Percentiles rank a stretch among this genome's conserved stretches.
These are phyloP conservation scores for Rhingia rostrata DNA, from an alignment of 2,888 invertebrate genomes.

Conservation along the genomic window DNA sequence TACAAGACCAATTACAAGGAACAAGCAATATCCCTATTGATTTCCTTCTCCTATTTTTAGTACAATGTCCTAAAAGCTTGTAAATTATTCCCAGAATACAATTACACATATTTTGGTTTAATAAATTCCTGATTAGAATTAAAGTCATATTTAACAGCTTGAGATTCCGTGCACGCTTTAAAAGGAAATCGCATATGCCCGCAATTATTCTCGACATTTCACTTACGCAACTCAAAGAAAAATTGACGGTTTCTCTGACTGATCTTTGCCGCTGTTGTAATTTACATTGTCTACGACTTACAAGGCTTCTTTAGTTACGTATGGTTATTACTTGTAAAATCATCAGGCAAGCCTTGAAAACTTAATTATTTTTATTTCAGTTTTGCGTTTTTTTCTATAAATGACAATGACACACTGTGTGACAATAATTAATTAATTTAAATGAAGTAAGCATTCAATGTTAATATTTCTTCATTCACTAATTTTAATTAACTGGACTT, in stretches of 20 bases:
- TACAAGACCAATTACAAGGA: too few species aligned
- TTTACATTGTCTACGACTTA: slow-evolving; percentile 20
- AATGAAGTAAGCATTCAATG: slow-evolving; percentile 38
- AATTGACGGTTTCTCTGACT: slow-evolving; percentile 12
- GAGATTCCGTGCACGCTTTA: not conserved
- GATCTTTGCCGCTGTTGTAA: slow-evolving; percentile 28
- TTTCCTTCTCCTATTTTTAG: too few species aligned
- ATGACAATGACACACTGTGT: slow-evolving; percentile 46
- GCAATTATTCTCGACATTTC: not conserved
- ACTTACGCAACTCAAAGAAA: not conserved
- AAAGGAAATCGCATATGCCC: not conserved
- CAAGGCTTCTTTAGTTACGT: not conserved
- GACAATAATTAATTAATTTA: slow-evolving; percentile 43
- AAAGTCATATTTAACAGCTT: too few species aligned
- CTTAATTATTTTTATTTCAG: slow-evolving; percentile 1
- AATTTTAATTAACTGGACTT: slow-evolving; percentile 34
- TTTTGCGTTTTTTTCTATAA: slow-evolving; percentile 26
- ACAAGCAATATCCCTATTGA: too few species aligned
- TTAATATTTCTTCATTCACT: slow-evolving; percentile 38
- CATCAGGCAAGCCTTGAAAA: slow-evolving; percentile 12
- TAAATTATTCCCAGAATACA: too few species aligned
- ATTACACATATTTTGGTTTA: too few species aligned
- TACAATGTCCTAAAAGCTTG: too few species aligned
- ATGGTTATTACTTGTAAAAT: not conserved
- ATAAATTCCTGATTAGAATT: too few species aligned